Base-by-base conservation (phyloP, 1,140 invertebrate genomes). In the Drosophila micromelanica region DNA sequence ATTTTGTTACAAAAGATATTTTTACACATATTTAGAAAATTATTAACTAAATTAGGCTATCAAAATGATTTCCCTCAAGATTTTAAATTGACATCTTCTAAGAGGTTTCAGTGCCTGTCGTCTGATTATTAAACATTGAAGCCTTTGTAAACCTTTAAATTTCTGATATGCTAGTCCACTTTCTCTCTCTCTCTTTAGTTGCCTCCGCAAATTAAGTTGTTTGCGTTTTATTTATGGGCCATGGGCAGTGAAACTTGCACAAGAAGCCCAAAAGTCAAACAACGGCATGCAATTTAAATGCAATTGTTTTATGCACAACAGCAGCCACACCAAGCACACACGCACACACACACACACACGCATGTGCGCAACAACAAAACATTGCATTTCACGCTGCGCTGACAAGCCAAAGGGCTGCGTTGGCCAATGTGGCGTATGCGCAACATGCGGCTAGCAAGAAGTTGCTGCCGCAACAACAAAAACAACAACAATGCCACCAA, bases 201-300 rank as follows among this genome's bases (percentile, higher is more conserved):
- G 7, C 5, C 32, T 20, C 56, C 69, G 73, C 46, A 75, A 86
- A 86, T 87, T 86, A 78, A 86, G 82, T 78, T 86, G 82, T 87
- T 86, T 72, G 64, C 65, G 30, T 78, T 78, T 87, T 87, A 86
- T 86, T 87, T 87, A 86, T 87, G 78, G 61, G 64, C 52, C 63
- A 74, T 49, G 61, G 55, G 54, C 70, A 57, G 70, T 63, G 56
- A 62, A 81, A 85, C 38, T 78, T 64, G 42, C 64, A 40, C 69
- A 76, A 61, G 61, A 63, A 60, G 49, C 72, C 75, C 82, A 82
- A 78, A 80, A 86, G 82, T 82, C 82, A 86, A 87, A 86, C 76
- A 86, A 74, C 79, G 63, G 75, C 79, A 76, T 82, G 78, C 75
- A 87, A 82, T 89, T 87, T 82, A 87, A 87, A 87, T 87, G 79